phyloP scores from a whole-genome alignment of 2,797 vertebrate genomes.

The Siniperca undulata region DNA sequence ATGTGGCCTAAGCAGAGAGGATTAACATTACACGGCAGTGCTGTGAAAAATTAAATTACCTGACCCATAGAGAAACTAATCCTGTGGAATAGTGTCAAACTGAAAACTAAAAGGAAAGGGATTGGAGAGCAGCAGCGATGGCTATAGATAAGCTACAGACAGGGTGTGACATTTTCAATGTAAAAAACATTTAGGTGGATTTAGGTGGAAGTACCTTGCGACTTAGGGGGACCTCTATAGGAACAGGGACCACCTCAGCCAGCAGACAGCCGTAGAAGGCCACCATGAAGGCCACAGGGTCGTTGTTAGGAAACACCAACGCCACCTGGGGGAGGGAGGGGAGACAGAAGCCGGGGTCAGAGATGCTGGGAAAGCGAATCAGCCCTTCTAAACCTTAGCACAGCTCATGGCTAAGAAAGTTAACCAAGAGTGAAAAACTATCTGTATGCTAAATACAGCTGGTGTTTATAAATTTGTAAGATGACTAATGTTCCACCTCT shows the following conservation, averaged over 20 bases:
- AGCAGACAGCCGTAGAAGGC: conserved; percentile 98
- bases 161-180: not conserved
- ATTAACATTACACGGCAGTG: conserved; percentile 7
- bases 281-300: conserved; percentile 98
- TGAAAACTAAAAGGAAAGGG: not conserved
- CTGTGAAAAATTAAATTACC: conserved; percentile 22
- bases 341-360: not conserved
- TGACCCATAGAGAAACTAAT: conserved; percentile 40
- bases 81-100: conserved; percentile 12
- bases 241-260: conserved; percentile 97
- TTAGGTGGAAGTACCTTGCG: conserved; percentile 95
- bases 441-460: not conserved
- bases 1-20: conserved; percentile 12
- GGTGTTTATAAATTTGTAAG: not conserved
- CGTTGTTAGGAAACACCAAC: conserved; percentile 98
- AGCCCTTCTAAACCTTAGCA: not conserved
- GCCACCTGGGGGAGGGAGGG: conserved; percentile 88
- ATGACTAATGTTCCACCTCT: not conserved
- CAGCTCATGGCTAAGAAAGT: not conserved
- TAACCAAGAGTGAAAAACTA: not conserved
- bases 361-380: not conserved
- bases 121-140: not conserved
- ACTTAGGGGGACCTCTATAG: conserved; percentile 98
- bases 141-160: not conserved
- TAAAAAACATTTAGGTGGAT: not conserved